These are phyloP conservation scores for Drosophila subpulchrella DNA, from an alignment of 1,140 invertebrate species.

Conservation along the genomic window DNA sequence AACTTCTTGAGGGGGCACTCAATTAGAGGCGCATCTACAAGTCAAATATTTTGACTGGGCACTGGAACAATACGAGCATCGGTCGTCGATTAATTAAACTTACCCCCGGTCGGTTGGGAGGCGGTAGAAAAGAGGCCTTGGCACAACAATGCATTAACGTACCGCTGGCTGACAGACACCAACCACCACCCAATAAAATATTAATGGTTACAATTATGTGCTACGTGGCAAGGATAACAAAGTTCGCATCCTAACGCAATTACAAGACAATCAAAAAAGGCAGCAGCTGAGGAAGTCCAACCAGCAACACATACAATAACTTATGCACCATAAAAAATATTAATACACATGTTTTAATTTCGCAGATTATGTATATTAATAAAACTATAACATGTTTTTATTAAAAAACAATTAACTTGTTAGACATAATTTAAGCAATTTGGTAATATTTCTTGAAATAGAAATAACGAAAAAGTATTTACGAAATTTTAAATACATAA, in stretches of 20 bases:
- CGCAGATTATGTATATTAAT: neutral
- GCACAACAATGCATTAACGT: slow-evolving; percentile 62
- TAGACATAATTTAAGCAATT: too few relatives aligned
- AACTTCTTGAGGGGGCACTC: slow-evolving; percentile 37
- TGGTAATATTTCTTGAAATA: too few relatives aligned
- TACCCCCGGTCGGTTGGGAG: neutral
- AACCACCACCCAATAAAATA: slow-evolving; percentile 77
- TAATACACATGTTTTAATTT: neutral
- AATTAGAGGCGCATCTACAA: slow-evolving; percentile 79
- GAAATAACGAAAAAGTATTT: too few relatives aligned
- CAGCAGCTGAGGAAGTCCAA: slow-evolving; percentile 35
- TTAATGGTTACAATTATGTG: slow-evolving; percentile 79
- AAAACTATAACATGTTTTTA: neutral
- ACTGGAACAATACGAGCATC: slow-evolving; percentile 70
- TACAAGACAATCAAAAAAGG: slow-evolving; percentile 74
- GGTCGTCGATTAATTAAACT: slow-evolving; percentile 75
- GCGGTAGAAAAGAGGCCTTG: slow-evolving; percentile 5
- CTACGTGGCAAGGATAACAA: slow-evolving; percentile 61
- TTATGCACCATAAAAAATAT: slow-evolving; percentile 28
- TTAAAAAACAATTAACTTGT: neutral
- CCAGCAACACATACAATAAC: slow-evolving; percentile 29
- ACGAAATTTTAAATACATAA: too few relatives aligned
- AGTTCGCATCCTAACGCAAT: slow-evolving; percentile 66
- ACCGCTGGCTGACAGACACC: slow-evolving; percentile 6
- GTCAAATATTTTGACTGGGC: slow-evolving; percentile 74